A percentile compares a stretch with the other conserved stretches of the same genome.
Evolutionary conservation across 53 echinoderm and acorn worm genomes (phyloP).

Genomic region (Echinometra lucunter): DNA sequence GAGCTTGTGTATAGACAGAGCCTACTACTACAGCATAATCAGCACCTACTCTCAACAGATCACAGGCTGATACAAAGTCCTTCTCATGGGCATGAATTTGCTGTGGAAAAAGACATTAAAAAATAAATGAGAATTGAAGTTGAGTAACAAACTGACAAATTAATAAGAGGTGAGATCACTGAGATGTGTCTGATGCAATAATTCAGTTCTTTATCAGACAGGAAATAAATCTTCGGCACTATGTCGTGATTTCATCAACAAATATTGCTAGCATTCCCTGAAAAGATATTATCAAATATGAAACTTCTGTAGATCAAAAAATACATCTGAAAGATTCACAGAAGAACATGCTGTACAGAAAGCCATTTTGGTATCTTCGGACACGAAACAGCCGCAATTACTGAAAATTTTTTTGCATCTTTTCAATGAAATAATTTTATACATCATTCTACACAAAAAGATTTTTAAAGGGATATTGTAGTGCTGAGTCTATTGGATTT

Average conservation of each 20-base stretch:
- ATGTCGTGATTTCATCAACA: not conserved
- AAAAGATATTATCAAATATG: too few species aligned
- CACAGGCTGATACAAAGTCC: conserved; percentile 96
- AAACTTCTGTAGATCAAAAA: too few species aligned
- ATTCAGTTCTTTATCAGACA: not conserved
- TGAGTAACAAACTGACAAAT: not conserved
- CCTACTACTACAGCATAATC: conserved; percentile 92
- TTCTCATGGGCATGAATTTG: conserved; percentile 99
- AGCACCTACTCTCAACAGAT: conserved; percentile 91
- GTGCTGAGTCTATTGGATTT: too few species aligned
- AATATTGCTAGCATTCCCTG: not conserved
- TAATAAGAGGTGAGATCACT: not conserved
- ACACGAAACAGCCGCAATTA: not conserved
- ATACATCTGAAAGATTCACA: too few species aligned
- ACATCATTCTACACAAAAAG: not conserved
- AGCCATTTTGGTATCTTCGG: not conserved
- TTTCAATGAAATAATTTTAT: not conserved
- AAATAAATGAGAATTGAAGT: not conserved
- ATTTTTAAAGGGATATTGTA: too few species aligned
- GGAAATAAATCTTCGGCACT: not conserved
- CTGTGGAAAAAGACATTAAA: conserved; percentile 54
- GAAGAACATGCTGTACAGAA: too few species aligned
- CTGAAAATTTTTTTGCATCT: not conserved
- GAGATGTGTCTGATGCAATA: not conserved
- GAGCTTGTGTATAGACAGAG: conserved; percentile 94